Evolutionary conservation across 1,140 invertebrate species (phyloP).

Genomic region (Yoshiicerus persimilis): DNA sequence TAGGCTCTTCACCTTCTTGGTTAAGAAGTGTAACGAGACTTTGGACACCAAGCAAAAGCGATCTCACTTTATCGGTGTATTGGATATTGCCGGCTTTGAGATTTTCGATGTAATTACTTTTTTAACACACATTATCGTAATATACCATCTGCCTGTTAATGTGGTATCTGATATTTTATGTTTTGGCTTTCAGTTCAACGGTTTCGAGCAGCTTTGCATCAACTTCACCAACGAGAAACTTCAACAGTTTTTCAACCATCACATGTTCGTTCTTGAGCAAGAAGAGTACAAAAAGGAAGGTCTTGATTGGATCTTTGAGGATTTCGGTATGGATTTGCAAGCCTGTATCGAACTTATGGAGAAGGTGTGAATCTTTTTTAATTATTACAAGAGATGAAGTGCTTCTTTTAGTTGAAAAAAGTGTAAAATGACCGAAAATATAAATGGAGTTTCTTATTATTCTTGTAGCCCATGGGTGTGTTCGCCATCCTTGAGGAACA

Average conservation of each 20-base stretch:
- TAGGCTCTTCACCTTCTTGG: conserved; percentile 93
- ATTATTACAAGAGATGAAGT: too few species aligned
- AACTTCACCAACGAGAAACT: conserved; percentile 98
- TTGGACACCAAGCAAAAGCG: conserved; percentile 97
- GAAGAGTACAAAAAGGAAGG: conserved; percentile 94
- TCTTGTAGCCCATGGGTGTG: conserved; percentile 65
- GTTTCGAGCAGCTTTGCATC: conserved; percentile 99
- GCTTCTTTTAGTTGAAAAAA: too few species aligned
- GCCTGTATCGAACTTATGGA: conserved; percentile 96
- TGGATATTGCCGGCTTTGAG: conserved; percentile 98
- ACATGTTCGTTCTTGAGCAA: conserved; percentile 97
- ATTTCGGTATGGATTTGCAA: conserved; percentile 96
- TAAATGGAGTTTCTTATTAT: neutral
- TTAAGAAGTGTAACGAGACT: conserved; percentile 98
- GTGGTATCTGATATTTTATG: neutral
- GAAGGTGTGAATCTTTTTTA: conserved; percentile 83
- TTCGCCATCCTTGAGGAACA: conserved; percentile 72
- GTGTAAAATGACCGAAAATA: too few species aligned
- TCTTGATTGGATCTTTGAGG: conserved; percentile 93
- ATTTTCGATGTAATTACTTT: conserved; percentile 78
- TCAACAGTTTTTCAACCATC: conserved; percentile 97
- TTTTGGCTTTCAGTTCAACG: conserved; percentile 75
- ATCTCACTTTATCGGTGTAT: conserved; percentile 98
- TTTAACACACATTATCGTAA: neutral
- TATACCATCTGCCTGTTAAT: neutral